Conservation (phyloP, 2,113 vertebrate species). For the Indri indri region DNA sequence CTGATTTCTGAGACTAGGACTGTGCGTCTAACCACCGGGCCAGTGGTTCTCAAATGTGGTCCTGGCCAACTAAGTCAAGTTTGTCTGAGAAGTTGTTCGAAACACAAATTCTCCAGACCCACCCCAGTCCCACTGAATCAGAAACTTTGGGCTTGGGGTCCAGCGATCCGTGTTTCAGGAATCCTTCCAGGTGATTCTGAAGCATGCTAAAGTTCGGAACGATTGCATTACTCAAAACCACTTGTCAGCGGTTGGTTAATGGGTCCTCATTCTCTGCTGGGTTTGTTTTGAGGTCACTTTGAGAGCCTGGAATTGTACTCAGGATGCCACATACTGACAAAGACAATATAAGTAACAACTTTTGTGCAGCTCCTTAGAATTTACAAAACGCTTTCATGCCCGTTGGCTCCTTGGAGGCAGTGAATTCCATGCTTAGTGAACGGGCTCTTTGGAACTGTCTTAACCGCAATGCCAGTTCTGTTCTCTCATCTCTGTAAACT, state of each 20-base stretch:
- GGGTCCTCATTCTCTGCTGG: background rate
- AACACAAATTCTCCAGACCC: background rate
- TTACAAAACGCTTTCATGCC: background rate
- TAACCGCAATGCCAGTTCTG: background rate
- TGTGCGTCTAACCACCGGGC: background rate
- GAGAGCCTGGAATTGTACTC: background rate
- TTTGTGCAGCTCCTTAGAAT: background rate
- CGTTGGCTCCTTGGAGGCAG: rapidly evolving
- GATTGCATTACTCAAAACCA: background rate
- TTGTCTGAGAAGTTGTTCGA: background rate
- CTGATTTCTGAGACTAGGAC: background rate
- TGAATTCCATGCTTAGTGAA: background rate
- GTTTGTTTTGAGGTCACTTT: background rate
- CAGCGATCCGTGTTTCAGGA: background rate
- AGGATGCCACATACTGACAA: background rate
- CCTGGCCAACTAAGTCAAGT: background rate
- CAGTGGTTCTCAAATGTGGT: background rate
- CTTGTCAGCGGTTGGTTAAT: background rate
- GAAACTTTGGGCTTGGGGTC: background rate
- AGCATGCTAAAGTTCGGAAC: background rate
- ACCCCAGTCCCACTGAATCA: background rate
- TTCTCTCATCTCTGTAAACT: background rate
- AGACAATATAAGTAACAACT: background rate
- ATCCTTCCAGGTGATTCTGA: background rate
- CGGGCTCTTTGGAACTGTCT: background rate